These are phyloP conservation scores for Osmerus eperlanus DNA, from an alignment of 2,113 vertebrate genomes.

Conservation along the genomic window DNA sequence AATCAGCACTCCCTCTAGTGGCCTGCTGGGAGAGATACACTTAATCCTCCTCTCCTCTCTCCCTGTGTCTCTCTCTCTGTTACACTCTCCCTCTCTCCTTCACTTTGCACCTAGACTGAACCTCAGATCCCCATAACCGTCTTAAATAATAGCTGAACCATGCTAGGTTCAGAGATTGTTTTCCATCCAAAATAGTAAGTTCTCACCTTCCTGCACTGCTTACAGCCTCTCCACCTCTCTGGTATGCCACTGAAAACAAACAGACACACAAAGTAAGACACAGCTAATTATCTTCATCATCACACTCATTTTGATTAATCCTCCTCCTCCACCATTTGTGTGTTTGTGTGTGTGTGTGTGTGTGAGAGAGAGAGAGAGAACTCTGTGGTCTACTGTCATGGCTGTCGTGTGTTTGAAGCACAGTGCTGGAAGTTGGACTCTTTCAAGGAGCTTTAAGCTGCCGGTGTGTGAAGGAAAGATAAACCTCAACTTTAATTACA, in stretches of 20 bases:
- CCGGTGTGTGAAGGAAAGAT: conserved; percentile 79
- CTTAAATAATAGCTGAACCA: not conserved
- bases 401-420: conserved; percentile 57
- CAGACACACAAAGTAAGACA: conserved; percentile 16
- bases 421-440: conserved; percentile 57
- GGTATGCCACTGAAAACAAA: conserved; percentile 89
- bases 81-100: too few species aligned
- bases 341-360: conserved; percentile 5
- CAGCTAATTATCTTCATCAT: not conserved
- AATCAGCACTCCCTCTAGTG: conserved; percentile 69
- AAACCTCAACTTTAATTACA: conserved; percentile 79
- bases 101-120: not conserved
- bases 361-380: conserved; percentile 53
- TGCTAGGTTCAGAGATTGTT: not conserved
- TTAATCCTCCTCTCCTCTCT: not conserved
- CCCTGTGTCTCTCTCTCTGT: not conserved
- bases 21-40: conserved; percentile 36
- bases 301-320: conserved; percentile 5
- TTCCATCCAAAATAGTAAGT: conserved; percentile 6
- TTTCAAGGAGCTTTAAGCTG: conserved; percentile 79
- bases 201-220: conserved; percentile 96
- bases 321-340: not conserved
- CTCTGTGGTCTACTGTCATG: conserved; percentile 45
- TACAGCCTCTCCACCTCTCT: conserved; percentile 95
- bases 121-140: not conserved